Evolutionary conservation across 2,888 invertebrate species (phyloP), one percentile per base, ranked within the genome.

Genomic region (Drosophila nr. perissopoda): DNA sequence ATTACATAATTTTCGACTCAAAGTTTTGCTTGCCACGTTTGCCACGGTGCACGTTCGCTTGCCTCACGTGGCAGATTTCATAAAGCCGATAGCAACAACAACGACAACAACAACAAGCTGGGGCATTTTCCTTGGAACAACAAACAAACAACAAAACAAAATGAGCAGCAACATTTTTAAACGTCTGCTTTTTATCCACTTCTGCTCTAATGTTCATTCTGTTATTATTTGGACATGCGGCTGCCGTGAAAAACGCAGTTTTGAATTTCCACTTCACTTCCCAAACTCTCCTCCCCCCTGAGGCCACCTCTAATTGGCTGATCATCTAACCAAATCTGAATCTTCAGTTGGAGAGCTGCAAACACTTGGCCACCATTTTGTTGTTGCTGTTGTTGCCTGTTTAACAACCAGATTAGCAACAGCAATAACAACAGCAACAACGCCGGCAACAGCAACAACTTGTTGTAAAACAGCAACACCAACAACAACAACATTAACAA

Each of bases 51-150:
- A 29, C 27, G 25, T 46, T 46, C 18, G 62, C 25, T 63, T 54
- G 66, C 54, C 62, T 76, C 82, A 76, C 82, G 79, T 82, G 72
- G 65, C 70, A 52, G 81, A 81, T 82, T 79, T 73, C 69, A 65
- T 64, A 68, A 53, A 66, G 63, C 29, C 57, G 82, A 82, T 79
- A 59, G 4, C 33, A 58, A 25, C 52, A 66, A 31, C 59, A 54
- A 49, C 72, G 54, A 36, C 51, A 33, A 36, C 69, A 49, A 60
- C 62, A 74, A 36, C 33, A 52, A 71, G 57, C 51, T 18, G 48
- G 29, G 62, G 40, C 67, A 46, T 62, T 70, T 82, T 79, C 70
- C 29, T 21, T 66, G 72, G 54, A 81, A 82, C 63, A 75, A 56
- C 79, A 79, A 78, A 60, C 54, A 64, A 56, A 51, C 21, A 64